Evolutionary conservation across 2,113 vertebrate genomes (phyloP), one percentile per base, ranked within the genome.

Genomic region (Eublepharis macularius): DNA sequence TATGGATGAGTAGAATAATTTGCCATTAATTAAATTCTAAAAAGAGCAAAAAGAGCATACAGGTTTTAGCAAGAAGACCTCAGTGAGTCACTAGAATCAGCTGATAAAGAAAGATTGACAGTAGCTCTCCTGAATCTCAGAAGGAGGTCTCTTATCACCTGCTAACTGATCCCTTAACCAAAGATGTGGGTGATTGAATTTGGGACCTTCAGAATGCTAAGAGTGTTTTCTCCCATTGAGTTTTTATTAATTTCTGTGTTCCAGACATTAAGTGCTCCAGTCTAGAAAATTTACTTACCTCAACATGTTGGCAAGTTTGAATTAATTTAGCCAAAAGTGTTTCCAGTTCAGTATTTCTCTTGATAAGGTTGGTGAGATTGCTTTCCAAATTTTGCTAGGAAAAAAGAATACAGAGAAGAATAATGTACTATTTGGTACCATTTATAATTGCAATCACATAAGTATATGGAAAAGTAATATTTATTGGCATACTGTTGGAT

Each of bases 301-400:
- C 99, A 83, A 99, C 99, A 79, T 99, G 98, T 69, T 99, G 99
- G 94, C 98, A 99, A 76, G 98, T 99, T 95, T 99, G 99, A 95
- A 99, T 99, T 90, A 99, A 97, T 95, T 99, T 99, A 32, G 98
- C 98, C 97, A 99, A 97, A 92, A 99, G 97, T 81, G 97, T 98
- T 96, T 99, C 99, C 96, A 99, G 96, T 94, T 99, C 99, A 39
- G 98, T 98, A 94, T 99, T 99, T 95, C 99, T 99, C 97, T 99
- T 99, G 94, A 99, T 99, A 94, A 99, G 97, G 94, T 94, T 98
- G 94, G 97, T 97, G 91, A 99, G 98, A 95, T 99, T 99, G 80
- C 97, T 97, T 89, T 99, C 99, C 95, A 99, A 94, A 88, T 98
- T 98, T 97, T 99, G 98, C 99, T 99, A 96, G 94, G 91, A 94